Percentiles rank a stretch among this genome's conserved stretches.
Evolutionary conservation across 2,888 invertebrate species (phyloP).

Genomic region (Abrostola triplasia): DNA sequence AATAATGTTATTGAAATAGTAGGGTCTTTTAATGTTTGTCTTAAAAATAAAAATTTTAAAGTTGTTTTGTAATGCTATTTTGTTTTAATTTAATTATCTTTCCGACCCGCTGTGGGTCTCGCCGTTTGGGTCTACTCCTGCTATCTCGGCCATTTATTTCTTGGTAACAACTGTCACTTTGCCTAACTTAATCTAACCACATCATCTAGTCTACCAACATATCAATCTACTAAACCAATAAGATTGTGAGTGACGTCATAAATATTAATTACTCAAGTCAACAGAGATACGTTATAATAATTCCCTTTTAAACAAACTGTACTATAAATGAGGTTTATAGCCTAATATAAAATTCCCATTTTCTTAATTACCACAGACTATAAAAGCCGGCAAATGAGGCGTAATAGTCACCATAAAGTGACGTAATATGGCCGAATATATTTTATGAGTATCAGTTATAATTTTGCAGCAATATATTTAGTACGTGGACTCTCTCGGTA

Average conservation of each 20-base stretch:
- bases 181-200: no score
- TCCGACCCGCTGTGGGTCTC: no score
- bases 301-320: slow-evolving; percentile 37
- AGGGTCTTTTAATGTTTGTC: no score
- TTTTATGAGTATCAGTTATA: slow-evolving; percentile 44
- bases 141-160: no score
- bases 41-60: no score
- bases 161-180: no score
- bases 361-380: slow-evolving; percentile 54
- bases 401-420: slow-evolving; percentile 53
- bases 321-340: slow-evolving; percentile 41
- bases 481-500: not conserved
- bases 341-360: slow-evolving; percentile 55
- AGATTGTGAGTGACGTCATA: not conserved
- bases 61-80: no score
- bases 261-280: slow-evolving; percentile 3
- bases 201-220: no score
- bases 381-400: slow-evolving; percentile 51
- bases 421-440: slow-evolving; percentile 33
- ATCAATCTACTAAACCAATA: not conserved
- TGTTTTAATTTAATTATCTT: no score
- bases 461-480: slow-evolving; percentile 14
- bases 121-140: no score
- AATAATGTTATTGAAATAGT: no score
- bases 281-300: slow-evolving; percentile 12